Conservation (phyloP, 1,140 invertebrate species). For the Nasonia vitripennis region DNA sequence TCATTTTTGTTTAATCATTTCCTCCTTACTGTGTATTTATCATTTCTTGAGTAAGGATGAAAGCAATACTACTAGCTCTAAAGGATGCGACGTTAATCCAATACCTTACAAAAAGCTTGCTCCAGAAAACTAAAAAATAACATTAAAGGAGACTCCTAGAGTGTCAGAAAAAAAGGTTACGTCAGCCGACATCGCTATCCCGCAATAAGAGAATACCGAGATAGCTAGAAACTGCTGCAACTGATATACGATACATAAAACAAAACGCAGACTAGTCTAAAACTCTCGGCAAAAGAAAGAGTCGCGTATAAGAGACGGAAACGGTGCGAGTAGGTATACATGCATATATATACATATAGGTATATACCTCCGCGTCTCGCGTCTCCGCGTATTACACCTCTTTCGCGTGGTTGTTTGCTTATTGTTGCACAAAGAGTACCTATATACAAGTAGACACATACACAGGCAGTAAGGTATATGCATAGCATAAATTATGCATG, state of each 20-base stretch:
- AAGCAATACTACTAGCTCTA: too few relatives aligned
- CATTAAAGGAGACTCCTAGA: neutral
- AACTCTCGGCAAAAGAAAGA: neutral
- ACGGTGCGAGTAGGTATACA: neutral
- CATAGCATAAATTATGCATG: neutral
- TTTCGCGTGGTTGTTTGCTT: neutral
- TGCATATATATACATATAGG: neutral
- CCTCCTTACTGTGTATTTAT: too few relatives aligned
- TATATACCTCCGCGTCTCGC: neutral
- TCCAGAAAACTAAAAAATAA: neutral
- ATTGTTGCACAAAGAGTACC: neutral
- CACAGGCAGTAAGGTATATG: neutral
- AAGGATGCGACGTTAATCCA: too few relatives aligned
- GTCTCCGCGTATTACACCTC: neutral
- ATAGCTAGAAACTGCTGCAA: conserved; percentile 40
- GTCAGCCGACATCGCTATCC: neutral
- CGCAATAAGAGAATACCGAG: neutral
- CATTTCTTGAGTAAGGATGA: too few relatives aligned
- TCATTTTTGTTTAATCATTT: too few relatives aligned
- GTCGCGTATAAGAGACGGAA: neutral
- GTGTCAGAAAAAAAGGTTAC: neutral
- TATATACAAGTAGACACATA: neutral
- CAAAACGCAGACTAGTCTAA: neutral
- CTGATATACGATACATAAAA: neutral
- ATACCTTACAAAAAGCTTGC: too few relatives aligned